Evolutionary conservation across 2,888 invertebrate genomes (phyloP).

Genomic region (Chydorus sphaericus): DNA sequence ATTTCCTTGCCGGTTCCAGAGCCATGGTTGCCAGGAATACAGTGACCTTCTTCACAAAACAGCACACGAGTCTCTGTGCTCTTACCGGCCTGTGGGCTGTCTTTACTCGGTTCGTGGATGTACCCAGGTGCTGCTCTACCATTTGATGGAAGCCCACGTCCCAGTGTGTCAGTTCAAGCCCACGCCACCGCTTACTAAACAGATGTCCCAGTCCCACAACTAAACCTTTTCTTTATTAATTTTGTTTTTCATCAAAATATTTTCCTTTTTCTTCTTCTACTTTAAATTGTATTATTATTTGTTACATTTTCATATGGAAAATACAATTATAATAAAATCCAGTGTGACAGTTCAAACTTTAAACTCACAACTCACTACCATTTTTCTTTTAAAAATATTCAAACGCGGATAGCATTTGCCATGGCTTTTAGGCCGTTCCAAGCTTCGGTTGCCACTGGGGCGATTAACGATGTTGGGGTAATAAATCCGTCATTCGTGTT

Average conservation of each 20-base stretch:
- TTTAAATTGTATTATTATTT: too few species aligned
- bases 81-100: slow-evolving; percentile 19
- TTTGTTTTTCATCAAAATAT: too few species aligned
- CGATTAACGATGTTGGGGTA: slow-evolving; percentile 7
- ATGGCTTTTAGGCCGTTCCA: slow-evolving; percentile 45
- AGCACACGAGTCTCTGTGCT: slow-evolving; percentile 19
- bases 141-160: slow-evolving; percentile 18
- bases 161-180: slow-evolving; percentile 14
- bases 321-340: too few species aligned
- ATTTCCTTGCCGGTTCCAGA: slow-evolving; percentile 18
- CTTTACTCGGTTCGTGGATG: slow-evolving; percentile 18
- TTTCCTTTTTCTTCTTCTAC: too few species aligned
- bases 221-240: too few species aligned
- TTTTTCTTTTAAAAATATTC: too few species aligned
- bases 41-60: slow-evolving; percentile 14
- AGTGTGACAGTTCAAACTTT: too few species aligned
- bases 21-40: slow-evolving; percentile 18
- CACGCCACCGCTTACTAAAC: not conserved
- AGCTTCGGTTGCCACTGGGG: slow-evolving; percentile 55
- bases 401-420: slow-evolving; percentile 14
- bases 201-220: not conserved
- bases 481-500: slow-evolving; percentile 13
- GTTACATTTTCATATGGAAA: too few species aligned
- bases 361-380: too few species aligned
- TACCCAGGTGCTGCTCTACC: slow-evolving; percentile 16